These are phyloP conservation scores for Podocnemis expansa DNA, from an alignment of 2,113 vertebrate species.

Conservation along the genomic window DNA sequence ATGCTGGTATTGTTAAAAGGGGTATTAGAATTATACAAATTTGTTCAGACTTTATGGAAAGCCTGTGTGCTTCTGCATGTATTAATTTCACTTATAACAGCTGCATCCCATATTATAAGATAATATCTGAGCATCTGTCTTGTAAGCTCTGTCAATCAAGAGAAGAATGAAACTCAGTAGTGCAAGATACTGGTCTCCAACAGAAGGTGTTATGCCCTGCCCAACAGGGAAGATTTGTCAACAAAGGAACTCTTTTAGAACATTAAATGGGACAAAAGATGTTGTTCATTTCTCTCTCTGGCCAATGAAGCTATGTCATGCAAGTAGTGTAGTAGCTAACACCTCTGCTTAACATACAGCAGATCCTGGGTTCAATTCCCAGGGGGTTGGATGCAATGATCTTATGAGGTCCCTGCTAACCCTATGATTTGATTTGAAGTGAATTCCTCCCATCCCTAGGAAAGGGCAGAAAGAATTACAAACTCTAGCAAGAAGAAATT, in stretches of 20 bases:
- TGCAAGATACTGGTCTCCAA: neutral
- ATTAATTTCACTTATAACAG: neutral
- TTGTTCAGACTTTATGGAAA: neutral
- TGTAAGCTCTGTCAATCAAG: neutral
- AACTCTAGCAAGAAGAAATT: neutral
- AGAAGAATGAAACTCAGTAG: neutral
- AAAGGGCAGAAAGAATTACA: neutral
- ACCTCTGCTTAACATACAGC: no score
- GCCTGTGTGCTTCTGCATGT: neutral
- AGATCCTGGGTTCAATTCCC: no score
- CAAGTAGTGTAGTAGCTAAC: no score
- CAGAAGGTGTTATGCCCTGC: neutral
- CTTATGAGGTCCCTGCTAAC: no score
- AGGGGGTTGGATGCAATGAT: no score
- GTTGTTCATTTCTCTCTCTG: neutral
- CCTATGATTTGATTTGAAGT: no score
- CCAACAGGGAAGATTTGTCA: neutral
- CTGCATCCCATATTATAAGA: neutral
- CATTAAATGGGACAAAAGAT: neutral
- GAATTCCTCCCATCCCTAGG: neutral
- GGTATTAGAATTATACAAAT: neutral
- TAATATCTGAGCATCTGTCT: neutral
- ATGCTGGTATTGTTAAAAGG: neutral
- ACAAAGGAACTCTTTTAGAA: neutral
- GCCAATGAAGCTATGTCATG: neutral